phyloP scores from a whole-genome alignment of 2,797 vertebrate species.

The Protonibea diacanthus region DNA sequence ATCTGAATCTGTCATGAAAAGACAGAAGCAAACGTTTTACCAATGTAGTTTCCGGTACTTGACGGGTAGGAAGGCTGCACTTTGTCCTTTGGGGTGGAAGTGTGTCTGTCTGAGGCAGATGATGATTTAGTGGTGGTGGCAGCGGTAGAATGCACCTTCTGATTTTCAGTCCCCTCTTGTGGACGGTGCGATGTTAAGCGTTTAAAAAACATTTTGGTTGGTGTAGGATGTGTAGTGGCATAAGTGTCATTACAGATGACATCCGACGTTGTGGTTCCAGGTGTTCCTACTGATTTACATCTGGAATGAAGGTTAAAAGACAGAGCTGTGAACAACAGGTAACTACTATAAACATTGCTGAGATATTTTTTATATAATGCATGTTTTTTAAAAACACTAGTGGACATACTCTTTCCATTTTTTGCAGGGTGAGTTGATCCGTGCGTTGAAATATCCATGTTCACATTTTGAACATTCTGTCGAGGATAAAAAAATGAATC shows the following conservation, averaged over 20 bases:
- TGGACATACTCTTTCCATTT: slow-evolving; percentile 75
- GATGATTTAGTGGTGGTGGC: background rate
- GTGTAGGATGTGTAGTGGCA: background rate
- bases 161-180: slow-evolving; percentile 1
- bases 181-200: background rate
- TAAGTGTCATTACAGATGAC: slow-evolving; percentile 42
- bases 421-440: slow-evolving; percentile 5
- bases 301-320: slow-evolving; percentile 50
- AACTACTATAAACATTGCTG: background rate
- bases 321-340: background rate
- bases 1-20: background rate
- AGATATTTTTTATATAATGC: background rate
- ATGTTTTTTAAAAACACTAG: background rate
- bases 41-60: slow-evolving; percentile 14
- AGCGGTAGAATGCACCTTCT: background rate
- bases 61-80: fast-evolving
- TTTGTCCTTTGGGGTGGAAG: fast-evolving
- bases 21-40: slow-evolving; percentile 38
- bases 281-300: slow-evolving; percentile 52
- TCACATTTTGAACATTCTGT: slow-evolving; percentile 64
- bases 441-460: slow-evolving; percentile 56
- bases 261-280: slow-evolving; percentile 62
- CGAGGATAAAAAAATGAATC: background rate
- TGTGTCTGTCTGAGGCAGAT: no score
- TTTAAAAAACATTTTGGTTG: background rate